Conservation (phyloP, 2,888 invertebrate genomes). For the Lypha dubia region DNA sequence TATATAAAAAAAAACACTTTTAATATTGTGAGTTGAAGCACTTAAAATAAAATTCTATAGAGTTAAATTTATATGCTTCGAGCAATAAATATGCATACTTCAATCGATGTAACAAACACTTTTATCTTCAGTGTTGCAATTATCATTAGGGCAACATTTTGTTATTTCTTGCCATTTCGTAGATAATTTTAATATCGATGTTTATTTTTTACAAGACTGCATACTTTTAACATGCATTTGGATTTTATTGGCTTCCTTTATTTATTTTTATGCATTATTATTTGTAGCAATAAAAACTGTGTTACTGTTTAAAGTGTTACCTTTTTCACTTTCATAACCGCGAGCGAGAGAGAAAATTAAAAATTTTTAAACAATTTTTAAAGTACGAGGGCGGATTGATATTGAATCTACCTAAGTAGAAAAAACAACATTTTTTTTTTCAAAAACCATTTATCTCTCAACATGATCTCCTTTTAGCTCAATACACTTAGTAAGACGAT, state of each 20-base stretch:
- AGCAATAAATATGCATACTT: not conserved
- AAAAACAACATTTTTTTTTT: too few species aligned
- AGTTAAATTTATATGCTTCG: too few species aligned
- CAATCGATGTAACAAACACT: not conserved
- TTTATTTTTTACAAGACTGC: constrained; percentile 30
- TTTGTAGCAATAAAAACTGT: constrained; percentile 36
- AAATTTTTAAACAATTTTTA: too few species aligned
- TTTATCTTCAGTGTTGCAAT: not conserved
- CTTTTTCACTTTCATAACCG: constrained; percentile 2
- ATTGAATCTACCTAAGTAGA: too few species aligned
- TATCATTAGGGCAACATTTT: not conserved
- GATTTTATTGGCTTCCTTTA: not conserved
- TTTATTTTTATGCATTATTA: not conserved
- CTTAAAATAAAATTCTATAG: too few species aligned
- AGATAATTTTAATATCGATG: constrained; percentile 8
- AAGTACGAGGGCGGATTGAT: too few species aligned
- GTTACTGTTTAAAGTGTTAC: constrained; percentile 30
- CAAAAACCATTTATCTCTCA: too few species aligned
- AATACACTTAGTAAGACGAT: too few species aligned
- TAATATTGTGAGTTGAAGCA: too few species aligned
- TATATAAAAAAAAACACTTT: too few species aligned
- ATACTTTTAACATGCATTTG: constrained; percentile 34
- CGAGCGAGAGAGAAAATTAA: too few species aligned
- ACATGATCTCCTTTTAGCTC: too few species aligned
- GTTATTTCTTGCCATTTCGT: not conserved